Evolutionary conservation across 2,797 vertebrate species (phyloP), one percentile per base, ranked within the genome.

Genomic region (Arnoldichthys spilopterus): DNA sequence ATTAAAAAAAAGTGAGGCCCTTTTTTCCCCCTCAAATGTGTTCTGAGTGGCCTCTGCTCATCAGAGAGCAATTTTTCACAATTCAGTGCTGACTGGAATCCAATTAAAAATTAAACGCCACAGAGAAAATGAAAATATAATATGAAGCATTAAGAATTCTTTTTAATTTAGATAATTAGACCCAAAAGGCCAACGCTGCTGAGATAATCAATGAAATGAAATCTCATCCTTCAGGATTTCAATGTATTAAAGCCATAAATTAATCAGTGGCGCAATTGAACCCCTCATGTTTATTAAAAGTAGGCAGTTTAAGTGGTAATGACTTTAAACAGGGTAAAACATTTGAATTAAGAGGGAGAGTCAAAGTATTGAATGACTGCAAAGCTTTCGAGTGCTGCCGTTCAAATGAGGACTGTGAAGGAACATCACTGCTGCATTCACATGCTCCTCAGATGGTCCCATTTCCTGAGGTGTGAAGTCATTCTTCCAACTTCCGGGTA

Each of bases 141-240:
- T 78, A 74, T 40, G 58, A 78, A 30, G 78, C 81, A 84, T 82
- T 84, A 84, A 67, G 76, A 84, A 88, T 86, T 83, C 83, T 76
- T 74, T 85, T 88, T 88, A 71, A 86, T 82, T 85, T 85, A 71
- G 75, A 81, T 86, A 82, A 85, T 83, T 83, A 79, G 77, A 83
- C 84, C 83, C 85, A 79, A 81, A 87, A 87, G 83, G 81, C 81
- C 34, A 45, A 43, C 62, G 61, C 73, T 83, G 45, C 73, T 81
- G 81, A 80, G 83, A 80, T 85, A 70, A 84, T 85, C 37, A 75
- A 82, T 86, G 80, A 83, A 82, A 87, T 82, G 80, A 83, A 82
- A 87, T 81, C 75, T 69, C 62, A 66, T 83, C 47, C 67, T 81
- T 84, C 58, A 82, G 85, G 71, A 81, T 84, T 82, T 76, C 81